Percentiles rank a stretch among this genome's conserved stretches.
These are phyloP conservation scores for Otus sunia DNA, from an alignment of 2,113 vertebrate genomes.

Conservation along the genomic window DNA sequence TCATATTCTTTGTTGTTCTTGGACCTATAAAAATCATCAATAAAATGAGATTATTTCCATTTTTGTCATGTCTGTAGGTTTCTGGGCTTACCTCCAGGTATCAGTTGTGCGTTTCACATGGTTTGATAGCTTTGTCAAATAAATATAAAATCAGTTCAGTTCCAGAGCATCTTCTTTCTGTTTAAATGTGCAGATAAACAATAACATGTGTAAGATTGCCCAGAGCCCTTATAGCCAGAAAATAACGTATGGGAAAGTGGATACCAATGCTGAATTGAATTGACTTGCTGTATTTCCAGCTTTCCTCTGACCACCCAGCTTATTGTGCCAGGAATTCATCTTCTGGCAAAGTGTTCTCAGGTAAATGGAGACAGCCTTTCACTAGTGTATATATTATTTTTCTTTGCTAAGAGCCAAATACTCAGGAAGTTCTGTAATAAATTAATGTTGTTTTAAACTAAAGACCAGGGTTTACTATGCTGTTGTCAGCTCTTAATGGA, in stretches of 20 bases:
- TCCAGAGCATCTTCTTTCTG: background rate
- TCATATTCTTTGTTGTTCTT: background rate
- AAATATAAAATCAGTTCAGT: background rate
- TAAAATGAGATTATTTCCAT: background rate
- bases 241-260: background rate
- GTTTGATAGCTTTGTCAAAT: constrained; percentile 32
- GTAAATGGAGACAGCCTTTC: background rate
- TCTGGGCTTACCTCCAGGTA: constrained; percentile 5
- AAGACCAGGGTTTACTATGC: background rate
- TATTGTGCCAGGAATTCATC: background rate
- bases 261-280: background rate
- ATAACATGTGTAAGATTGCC: background rate
- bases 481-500: background rate
- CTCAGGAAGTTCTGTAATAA: background rate
- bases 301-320: background rate
- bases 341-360: background rate
- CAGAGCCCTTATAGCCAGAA: background rate
- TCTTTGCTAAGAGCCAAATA: background rate
- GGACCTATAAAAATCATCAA: background rate
- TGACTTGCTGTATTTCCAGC: background rate
- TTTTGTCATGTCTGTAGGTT: background rate
- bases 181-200: constrained; percentile 4
- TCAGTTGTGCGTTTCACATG: background rate
- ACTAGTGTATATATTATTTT: background rate
- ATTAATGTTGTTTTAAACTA: background rate